Base-by-base conservation (phyloP, 2,113 vertebrate species). In the Chamaea fasciata region DNA sequence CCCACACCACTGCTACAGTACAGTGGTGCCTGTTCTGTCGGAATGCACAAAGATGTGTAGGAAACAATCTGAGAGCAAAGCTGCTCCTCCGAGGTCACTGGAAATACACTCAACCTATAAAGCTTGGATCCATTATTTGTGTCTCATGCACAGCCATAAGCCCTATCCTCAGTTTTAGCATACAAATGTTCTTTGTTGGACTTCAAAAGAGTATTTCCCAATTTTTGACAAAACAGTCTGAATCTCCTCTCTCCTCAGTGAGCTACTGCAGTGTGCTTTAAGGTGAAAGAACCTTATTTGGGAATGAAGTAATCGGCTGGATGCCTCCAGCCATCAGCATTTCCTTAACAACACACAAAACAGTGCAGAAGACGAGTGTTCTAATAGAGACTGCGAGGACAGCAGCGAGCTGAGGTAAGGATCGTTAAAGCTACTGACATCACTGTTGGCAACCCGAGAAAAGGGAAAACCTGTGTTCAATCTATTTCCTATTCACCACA, bases 391-490 rank as follows among this genome's bases (percentile, higher is more conserved):
- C 64, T 41, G 73, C 4, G 15, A 84, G 52, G 85, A 90, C 89
- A 82, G 83, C 85, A 95, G 84, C 2, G 0, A 95, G 96, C 96
- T 97, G 97, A 98, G 95, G 97, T 96, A 97, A 98, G 96, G 90
- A 88, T 94, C 93, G 71, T 97, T 98, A 97, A 97, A 95, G 82
- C 89, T 80, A 79, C 92, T 98, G 98, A 98, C 98, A 97, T 98
- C 98, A 98, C 89, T 94, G 80, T 28, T 98, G 98, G 98, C 98
- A 98, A 83, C 42, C 31, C 59, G 42, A 94, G 97, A 97, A 96
- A 96, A 96, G 96, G 98, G 98, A 96, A 98, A 98, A 98, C 98
- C 98, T 98, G 97, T 97, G 96, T 98, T 98, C 98, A 98, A 98
- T 98, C 97, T 97, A 97, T 97, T 98, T 98, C 95, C 97, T 97